Conservation (phyloP, 2,888 invertebrate species). For the Apocheima hispidaria region DNA sequence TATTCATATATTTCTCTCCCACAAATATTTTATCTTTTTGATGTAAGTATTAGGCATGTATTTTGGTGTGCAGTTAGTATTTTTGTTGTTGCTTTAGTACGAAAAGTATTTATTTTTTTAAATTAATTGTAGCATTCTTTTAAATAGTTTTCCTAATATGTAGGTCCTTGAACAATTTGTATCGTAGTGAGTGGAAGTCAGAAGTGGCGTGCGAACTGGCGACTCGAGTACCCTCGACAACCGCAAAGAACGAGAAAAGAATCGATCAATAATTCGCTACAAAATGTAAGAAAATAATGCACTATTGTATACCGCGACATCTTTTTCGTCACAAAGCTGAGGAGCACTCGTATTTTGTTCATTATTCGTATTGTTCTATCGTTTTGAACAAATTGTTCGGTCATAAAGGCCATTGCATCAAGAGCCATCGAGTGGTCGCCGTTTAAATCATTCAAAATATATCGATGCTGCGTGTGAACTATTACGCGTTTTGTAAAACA, state of each 20-base stretch:
- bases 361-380: slow-evolving; percentile 76
- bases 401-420: slow-evolving; percentile 29
- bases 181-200: slow-evolving; percentile 2
- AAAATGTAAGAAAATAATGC: slow-evolving; percentile 81
- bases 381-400: slow-evolving; percentile 12
- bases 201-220: slow-evolving; percentile 4
- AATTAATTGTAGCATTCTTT: not conserved
- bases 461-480: slow-evolving; percentile 41
- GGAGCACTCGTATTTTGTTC: slow-evolving; percentile 68
- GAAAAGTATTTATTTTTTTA: too few species aligned
- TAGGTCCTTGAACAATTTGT: not conserved
- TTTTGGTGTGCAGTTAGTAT: too few species aligned
- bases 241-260: slow-evolving; percentile 64
- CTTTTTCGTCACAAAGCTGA: slow-evolving; percentile 74
- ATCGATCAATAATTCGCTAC: slow-evolving; percentile 72
- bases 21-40: too few species aligned
- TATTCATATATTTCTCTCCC: too few species aligned
- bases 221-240: slow-evolving; percentile 47
- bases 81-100: too few species aligned
- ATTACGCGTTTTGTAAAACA: slow-evolving; percentile 10
- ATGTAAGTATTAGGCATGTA: too few species aligned
- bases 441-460: slow-evolving; percentile 61
- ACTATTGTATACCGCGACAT: slow-evolving; percentile 74
- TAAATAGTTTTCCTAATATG: not conserved
- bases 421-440: slow-evolving; percentile 62